Percentiles rank a stretch among this genome's conserved stretches.
Conservation (phyloP, 2,888 invertebrate genomes). For the Drosophila maculinotata region DNA sequence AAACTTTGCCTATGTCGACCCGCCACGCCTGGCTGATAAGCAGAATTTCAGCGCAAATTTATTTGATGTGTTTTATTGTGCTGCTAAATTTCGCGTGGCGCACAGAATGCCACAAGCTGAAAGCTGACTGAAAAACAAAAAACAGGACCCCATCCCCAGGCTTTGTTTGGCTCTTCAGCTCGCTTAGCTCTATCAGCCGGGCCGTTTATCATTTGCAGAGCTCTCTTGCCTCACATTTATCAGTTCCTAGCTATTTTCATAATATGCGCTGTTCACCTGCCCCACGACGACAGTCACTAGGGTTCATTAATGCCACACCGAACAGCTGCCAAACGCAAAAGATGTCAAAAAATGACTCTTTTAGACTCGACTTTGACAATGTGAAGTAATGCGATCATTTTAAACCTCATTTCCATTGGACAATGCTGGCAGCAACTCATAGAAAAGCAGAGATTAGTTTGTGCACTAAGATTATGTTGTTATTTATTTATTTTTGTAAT, state of each 20-base stretch:
- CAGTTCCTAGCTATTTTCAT: constrained; percentile 28
- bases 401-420: too few species aligned
- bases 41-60: constrained; percentile 73
- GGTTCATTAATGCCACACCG: constrained; percentile 65
- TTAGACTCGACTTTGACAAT: not conserved
- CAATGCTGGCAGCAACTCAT: too few species aligned
- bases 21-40: constrained; percentile 72
- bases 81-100: constrained; percentile 76
- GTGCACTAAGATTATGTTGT: too few species aligned
- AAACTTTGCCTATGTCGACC: constrained; percentile 41
- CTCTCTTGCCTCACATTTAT: constrained; percentile 26
- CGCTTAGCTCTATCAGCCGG: constrained; percentile 65
- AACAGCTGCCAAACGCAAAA: constrained; percentile 27
- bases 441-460: too few species aligned
- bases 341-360: not conserved
- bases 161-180: constrained; percentile 47
- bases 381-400: too few species aligned
- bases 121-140: not conserved
- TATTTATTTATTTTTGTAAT: too few species aligned
- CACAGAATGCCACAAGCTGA: constrained; percentile 44
- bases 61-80: constrained; percentile 79
- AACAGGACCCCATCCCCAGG: constrained; percentile 1
- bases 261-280: constrained; percentile 18
- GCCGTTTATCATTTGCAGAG: constrained; percentile 70
- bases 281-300: constrained; percentile 42